Percentiles rank a stretch among this genome's conserved stretches.
phyloP scores from a whole-genome alignment of 2,797 vertebrate species.

The Galago senegalensis region DNA sequence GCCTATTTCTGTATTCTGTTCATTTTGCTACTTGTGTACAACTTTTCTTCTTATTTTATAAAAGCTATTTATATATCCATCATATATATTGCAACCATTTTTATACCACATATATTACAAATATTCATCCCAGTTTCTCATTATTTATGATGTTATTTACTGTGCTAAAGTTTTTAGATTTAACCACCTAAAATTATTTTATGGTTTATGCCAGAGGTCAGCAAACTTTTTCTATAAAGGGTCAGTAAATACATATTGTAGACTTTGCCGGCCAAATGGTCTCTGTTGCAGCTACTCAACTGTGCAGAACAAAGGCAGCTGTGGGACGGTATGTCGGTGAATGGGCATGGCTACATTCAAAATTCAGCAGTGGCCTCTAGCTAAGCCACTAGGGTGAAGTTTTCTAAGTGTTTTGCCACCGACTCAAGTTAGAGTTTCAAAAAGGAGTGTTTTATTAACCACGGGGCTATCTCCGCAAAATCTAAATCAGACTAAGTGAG shows the following conservation, averaged over 20 bases:
- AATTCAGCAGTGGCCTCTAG: slow-evolving; percentile 13
- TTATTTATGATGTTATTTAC: slow-evolving; percentile 48
- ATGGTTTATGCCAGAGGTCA: neutral
- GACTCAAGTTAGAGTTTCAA: too few relatives aligned
- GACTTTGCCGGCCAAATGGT: neutral
- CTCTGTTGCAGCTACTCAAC: neutral
- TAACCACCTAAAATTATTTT: slow-evolving; percentile 41
- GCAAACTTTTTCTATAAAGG: slow-evolving; percentile 13
- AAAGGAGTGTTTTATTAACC: too few relatives aligned
- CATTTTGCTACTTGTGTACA: slow-evolving; percentile 27
- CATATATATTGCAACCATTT: neutral
- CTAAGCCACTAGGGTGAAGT: neutral
- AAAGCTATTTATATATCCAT: neutral
- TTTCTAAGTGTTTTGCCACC: neutral
- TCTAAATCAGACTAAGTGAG: too few relatives aligned
- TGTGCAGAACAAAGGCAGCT: slow-evolving; percentile 25
- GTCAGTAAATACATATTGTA: slow-evolving; percentile 32
- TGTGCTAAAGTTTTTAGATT: slow-evolving; percentile 33
- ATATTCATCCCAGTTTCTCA: slow-evolving; percentile 23
- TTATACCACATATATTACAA: neutral
- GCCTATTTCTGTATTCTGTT: slow-evolving; percentile 35
- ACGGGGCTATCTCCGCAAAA: too few relatives aligned
- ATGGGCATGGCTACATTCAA: neutral
- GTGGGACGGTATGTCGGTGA: neutral
- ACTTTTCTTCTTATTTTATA: slow-evolving; percentile 19